Conservation (phyloP, 2,113 vertebrate genomes). For the Sisor rabdophorus region DNA sequence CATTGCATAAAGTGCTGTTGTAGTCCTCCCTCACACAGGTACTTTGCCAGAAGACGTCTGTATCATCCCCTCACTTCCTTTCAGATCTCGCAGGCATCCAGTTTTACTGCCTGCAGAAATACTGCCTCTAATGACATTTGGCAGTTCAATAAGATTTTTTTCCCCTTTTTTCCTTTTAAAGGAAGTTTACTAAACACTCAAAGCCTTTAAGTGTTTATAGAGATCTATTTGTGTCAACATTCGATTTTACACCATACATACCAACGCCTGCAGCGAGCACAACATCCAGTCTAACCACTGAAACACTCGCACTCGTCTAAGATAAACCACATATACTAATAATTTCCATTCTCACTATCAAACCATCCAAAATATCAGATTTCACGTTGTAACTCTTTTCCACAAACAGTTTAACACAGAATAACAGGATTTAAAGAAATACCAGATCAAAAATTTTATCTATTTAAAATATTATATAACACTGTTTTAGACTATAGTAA, state of each 20-base stretch:
- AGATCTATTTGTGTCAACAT: not conserved
- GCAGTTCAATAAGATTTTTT: not conserved
- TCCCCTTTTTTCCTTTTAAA: not conserved
- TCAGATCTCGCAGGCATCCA: not conserved
- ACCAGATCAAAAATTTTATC: too few relatives aligned
- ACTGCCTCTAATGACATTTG: not conserved
- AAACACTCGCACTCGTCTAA: not conserved
- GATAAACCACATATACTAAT: too few relatives aligned
- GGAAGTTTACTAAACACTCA: not conserved
- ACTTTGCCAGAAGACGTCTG: slow-evolving; percentile 13
- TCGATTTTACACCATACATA: not conserved
- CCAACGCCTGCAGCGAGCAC: not conserved
- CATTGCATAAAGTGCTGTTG: not conserved
- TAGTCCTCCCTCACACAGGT: not conserved
- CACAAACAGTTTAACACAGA: too few relatives aligned
- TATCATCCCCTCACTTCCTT: not conserved
- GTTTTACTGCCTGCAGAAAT: slow-evolving; percentile 8
- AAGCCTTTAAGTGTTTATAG: slow-evolving; percentile 4
- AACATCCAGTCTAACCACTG: not conserved
- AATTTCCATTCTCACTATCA: too few relatives aligned
- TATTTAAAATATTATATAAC: too few relatives aligned
- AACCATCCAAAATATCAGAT: too few relatives aligned
- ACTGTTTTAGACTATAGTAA: too few relatives aligned
- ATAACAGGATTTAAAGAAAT: too few relatives aligned
- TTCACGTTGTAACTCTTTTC: too few relatives aligned